phyloP scores from a whole-genome alignment of 2,888 invertebrate species.

The Hydropsyche betteni region DNA sequence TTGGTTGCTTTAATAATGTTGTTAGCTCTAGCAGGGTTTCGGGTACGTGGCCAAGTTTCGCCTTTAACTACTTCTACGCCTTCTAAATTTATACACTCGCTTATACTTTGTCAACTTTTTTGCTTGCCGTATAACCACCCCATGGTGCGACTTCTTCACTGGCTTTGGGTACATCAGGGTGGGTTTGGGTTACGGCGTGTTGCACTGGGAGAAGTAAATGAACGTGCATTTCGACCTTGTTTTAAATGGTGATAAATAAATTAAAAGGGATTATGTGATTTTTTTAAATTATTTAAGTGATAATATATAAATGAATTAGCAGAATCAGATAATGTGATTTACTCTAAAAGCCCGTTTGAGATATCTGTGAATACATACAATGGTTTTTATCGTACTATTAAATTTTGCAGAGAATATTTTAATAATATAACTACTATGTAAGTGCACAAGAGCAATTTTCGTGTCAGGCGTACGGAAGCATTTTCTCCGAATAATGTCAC shows the following conservation, averaged over 20 bases:
- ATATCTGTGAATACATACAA: too few relatives aligned
- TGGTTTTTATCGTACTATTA: too few relatives aligned
- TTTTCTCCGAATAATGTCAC: too few relatives aligned
- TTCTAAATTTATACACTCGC: constrained; percentile 51
- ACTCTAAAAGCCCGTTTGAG: too few relatives aligned
- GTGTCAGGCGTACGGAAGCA: too few relatives aligned
- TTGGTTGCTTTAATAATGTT: constrained; percentile 53
- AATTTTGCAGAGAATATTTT: too few relatives aligned
- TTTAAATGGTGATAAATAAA: background rate
- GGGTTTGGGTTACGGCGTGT: background rate
- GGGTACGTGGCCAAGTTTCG: constrained; percentile 51
- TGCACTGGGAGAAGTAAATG: background rate
- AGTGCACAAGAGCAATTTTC: too few relatives aligned
- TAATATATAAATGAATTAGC: too few relatives aligned
- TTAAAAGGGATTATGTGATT: too few relatives aligned
- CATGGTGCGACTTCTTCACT: background rate
- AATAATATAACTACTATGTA: too few relatives aligned
- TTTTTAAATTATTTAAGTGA: too few relatives aligned
- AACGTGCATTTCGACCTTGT: background rate
- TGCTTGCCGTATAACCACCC: constrained; percentile 9
- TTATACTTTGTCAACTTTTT: constrained; percentile 50
- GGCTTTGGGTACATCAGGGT: background rate
- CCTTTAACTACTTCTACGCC: constrained; percentile 51
- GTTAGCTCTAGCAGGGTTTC: constrained; percentile 50
- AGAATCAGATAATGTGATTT: too few relatives aligned